Conservation (phyloP, 2,888 invertebrate species). For the Spodoptera exigua region DNA sequence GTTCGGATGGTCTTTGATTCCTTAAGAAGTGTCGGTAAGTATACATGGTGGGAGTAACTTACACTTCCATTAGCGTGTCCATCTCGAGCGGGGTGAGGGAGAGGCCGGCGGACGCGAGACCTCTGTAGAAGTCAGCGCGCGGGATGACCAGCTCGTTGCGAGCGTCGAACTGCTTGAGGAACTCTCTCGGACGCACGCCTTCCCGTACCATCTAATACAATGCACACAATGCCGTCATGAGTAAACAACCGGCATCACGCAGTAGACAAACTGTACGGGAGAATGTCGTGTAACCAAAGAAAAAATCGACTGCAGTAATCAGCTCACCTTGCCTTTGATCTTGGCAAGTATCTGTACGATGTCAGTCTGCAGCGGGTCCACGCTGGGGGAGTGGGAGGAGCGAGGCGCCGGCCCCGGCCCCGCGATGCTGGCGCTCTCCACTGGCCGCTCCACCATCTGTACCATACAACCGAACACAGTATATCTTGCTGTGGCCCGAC, state of each 20-base stretch:
- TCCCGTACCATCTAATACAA: conserved; percentile 90
- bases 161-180: conserved; percentile 91
- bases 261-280: too few species aligned
- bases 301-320: too few species aligned
- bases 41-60: conserved; percentile 66
- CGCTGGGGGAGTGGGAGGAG: conserved; percentile 42
- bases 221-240: neutral
- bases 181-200: conserved; percentile 91
- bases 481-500: too few species aligned
- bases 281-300: too few species aligned
- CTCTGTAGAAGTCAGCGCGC: conserved; percentile 92
- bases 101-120: conserved; percentile 91
- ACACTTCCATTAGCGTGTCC: conserved; percentile 92
- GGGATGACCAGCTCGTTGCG: conserved; percentile 90
- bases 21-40: too few species aligned
- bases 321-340: conserved; percentile 90
- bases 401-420: conserved; percentile 50
- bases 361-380: conserved; percentile 88
- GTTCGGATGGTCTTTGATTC: too few species aligned
- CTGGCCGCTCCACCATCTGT: conserved; percentile 76
- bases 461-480: neutral
- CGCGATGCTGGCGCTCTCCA: conserved; percentile 74
- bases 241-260: too few species aligned
- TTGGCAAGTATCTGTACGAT: conserved; percentile 93
- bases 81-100: conserved; percentile 91